Percentiles rank a stretch among this genome's conserved stretches.
Evolutionary conservation across 2,888 invertebrate species (phyloP).

Genomic region (Buathra laborator): DNA sequence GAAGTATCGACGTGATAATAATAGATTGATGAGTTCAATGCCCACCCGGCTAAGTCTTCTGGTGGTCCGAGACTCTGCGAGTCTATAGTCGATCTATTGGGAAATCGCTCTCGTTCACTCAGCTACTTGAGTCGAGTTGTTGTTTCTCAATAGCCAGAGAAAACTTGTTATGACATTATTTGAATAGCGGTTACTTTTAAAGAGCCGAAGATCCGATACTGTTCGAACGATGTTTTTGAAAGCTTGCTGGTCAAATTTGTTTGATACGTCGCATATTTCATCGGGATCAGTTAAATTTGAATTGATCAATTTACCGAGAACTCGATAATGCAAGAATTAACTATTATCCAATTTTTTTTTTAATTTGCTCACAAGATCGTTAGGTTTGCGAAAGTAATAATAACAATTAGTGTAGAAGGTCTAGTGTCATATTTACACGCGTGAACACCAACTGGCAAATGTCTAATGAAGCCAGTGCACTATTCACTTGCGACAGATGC

Average conservation of each 20-base stretch:
- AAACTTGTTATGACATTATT: neutral
- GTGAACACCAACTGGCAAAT: neutral
- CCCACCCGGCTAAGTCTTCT: neutral
- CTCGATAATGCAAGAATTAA: too few species aligned
- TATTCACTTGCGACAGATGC: neutral
- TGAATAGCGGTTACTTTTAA: neutral
- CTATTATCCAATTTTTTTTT: too few species aligned
- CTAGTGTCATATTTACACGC: neutral
- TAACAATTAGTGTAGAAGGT: neutral
- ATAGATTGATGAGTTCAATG: neutral
- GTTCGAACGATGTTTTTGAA: too few species aligned
- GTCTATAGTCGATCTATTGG: neutral
- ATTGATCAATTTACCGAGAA: neutral
- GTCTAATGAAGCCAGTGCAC: neutral
- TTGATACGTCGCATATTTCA: too few species aligned
- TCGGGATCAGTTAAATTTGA: neutral
- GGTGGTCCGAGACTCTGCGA: neutral
- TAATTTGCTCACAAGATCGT: too few species aligned
- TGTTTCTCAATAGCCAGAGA: neutral
- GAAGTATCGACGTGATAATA: conserved; percentile 6
- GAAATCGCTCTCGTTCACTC: neutral
- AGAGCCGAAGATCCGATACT: too few species aligned
- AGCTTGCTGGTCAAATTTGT: too few species aligned
- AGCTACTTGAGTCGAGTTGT: neutral
- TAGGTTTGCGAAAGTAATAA: neutral